phyloP scores from a whole-genome alignment of 2,113 vertebrate genomes.

The Herpailurus yagouaroundi region DNA sequence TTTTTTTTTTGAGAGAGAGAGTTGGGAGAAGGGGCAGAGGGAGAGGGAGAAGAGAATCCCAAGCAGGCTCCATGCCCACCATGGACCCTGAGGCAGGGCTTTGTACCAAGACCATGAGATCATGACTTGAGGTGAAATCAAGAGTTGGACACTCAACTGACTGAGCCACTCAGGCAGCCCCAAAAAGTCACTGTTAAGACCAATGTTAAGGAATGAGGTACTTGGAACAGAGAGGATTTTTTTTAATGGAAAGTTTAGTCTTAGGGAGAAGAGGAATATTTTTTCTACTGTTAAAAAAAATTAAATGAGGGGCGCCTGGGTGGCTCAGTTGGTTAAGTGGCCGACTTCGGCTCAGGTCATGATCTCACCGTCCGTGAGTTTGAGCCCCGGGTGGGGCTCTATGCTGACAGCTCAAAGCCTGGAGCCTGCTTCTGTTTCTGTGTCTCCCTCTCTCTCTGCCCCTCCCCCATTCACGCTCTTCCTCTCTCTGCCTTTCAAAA shows the following conservation, averaged over 20 bases:
- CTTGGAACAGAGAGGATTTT: background rate
- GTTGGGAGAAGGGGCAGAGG: background rate
- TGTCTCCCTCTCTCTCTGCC: too few relatives aligned
- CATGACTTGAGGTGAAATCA: background rate
- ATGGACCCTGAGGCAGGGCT: background rate
- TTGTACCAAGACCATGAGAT: too few relatives aligned
- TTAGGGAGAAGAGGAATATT: background rate
- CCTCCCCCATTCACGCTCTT: too few relatives aligned
- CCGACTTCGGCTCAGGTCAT: too few relatives aligned
- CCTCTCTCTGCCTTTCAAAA: too few relatives aligned
- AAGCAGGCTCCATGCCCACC: background rate
- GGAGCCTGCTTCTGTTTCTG: too few relatives aligned
- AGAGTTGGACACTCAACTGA: background rate
- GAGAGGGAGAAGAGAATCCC: background rate
- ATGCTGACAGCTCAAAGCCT: too few relatives aligned
- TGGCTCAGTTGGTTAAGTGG: too few relatives aligned
- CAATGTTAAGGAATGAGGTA: background rate
- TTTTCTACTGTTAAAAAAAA: background rate
- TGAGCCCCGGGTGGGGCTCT: fast-evolving
- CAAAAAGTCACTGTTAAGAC: background rate
- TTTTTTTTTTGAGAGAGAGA: background rate
- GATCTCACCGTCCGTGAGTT: too few relatives aligned
- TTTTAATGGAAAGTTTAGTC: background rate
- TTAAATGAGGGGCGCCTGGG: too few relatives aligned
- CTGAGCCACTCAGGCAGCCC: background rate